Base-by-base conservation (phyloP, 2,113 vertebrate genomes). In the Cavia porcellus region DNA sequence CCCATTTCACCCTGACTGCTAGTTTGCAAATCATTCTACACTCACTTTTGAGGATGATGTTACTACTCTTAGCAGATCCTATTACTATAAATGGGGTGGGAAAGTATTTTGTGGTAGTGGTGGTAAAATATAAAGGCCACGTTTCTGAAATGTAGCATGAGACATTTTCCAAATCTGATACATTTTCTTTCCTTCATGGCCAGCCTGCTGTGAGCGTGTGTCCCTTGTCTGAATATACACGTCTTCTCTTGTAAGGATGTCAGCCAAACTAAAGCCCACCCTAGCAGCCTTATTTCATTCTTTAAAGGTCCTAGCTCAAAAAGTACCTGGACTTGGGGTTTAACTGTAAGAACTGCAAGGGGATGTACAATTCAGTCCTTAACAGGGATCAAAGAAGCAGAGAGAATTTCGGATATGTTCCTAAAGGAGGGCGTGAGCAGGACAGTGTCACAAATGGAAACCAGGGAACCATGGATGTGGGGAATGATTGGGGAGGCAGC, bases 381-480 rank as follows among this genome's bases (percentile, higher is more conserved):
- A 72, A 62, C 7, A 72, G 61, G 74, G 72, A 64, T 62, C 72
- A 66, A 1, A 5, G 74, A 52, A 55, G 59, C 72, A 80, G 77
- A 83, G 50, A 62, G 9, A 72, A 74, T 85, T 52, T 35, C 42
- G 45, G 30, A 38, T 74, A 59, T 87, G 82, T 55, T 74, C 88
- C n/a, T 14, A 45, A 30, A 0, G 5, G 28, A 17, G 13, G 14
- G n/a, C 11, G 0, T 62, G 52, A 42, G 83, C 50, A 82, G 86
- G 50, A 14, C 5, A 4, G 47, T 28, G 28, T 38, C 10, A 62
- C 14, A 64, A 50, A 89, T 5, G 52, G 12, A 35, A 45, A 28
- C 10, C 15, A n/a, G 17, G 35, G 83, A 25, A 61, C 22, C 4
- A 0, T 8, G 52, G 24, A 3, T 19, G 66, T 30, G 0, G 9